Evolutionary conservation across 2,888 invertebrate genomes (phyloP), one percentile per base, ranked within the genome.

Genomic region (Caenorhabditis sp.): DNA sequence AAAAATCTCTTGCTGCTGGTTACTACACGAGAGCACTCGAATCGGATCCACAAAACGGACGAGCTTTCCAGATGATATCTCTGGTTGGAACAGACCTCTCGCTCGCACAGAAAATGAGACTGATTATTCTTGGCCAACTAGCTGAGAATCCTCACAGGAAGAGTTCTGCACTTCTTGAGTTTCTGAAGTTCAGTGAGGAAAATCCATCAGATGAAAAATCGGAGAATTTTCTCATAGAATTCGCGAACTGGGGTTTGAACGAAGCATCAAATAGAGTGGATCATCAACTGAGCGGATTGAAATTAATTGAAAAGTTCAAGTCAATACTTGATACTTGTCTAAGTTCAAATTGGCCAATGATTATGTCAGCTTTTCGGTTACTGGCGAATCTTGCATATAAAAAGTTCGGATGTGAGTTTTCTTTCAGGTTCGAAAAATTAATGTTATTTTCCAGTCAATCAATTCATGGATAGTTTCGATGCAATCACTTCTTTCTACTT

Each of bases 1-100:
- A 81, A 24, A 44, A 58, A 14, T 7, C 22, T 26, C 44, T 73
- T 14, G 41, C 82, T 1, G 26, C 31, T 22, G 44, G 38, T 5
- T 82, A 24, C 38, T 82, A 82, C 51, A 26, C 61, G 14, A 54
- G 54, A 63, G 38, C 61, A 5, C 68, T 82, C 7, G 47, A 77
- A 19, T 28, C 56, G 5, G 68, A 79, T 63, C 28, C 61, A 8
- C 7, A 12, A 10, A 7, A 56, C 7, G 82, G 82, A 22, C 61
- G 79, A 69, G 73, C 79, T 24, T 82, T 61, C 26, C 69, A 66
- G 19, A 54, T 61, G 26, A 31, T 82, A 0, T 28, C 28, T 24
- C 22, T 26, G 12, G 16, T 73, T 5, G 10, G 12, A 22, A 31
- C 10, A 0, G 44, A 51, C 6, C 7, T 31, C 3, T 35, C 10